Evolutionary conservation across 2,797 vertebrate genomes (phyloP).

Genomic region (Paramormyrops hopkinsi): DNA sequence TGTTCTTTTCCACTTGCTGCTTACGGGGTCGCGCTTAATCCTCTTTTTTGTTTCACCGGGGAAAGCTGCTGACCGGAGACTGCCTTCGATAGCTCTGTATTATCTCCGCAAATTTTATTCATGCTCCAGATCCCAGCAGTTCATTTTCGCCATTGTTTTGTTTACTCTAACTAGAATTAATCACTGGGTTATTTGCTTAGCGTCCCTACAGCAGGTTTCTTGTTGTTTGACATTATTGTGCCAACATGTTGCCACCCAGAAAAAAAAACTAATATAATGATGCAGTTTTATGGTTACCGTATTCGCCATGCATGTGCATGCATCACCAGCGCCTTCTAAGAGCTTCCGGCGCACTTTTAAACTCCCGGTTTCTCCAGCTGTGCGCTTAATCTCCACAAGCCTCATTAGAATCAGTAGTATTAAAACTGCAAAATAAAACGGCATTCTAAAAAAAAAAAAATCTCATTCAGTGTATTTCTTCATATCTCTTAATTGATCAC

Average conservation of each 20-base stretch:
- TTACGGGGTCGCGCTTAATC: background rate
- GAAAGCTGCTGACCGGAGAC: background rate
- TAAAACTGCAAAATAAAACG: background rate
- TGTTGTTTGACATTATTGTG: background rate
- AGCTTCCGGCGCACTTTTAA: background rate
- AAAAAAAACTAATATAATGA: background rate
- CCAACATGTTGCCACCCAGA: background rate
- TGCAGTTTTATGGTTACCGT: background rate
- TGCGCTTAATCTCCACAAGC: background rate
- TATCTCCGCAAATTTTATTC: constrained; percentile 31
- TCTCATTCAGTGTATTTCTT: background rate
- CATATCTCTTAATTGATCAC: background rate
- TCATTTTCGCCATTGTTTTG: background rate
- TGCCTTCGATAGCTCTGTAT: background rate
- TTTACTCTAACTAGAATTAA: background rate
- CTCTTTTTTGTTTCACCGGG: background rate
- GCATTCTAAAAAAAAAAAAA: background rate
- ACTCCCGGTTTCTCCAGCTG: background rate
- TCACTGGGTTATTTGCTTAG: background rate
- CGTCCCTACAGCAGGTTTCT: background rate
- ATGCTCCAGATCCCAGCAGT: background rate
- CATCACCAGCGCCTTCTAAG: background rate
- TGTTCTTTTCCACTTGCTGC: background rate
- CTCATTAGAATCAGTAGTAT: background rate
- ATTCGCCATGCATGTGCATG: background rate